phyloP scores from a whole-genome alignment of 2,888 invertebrate species.

The Tridacna crocea region DNA sequence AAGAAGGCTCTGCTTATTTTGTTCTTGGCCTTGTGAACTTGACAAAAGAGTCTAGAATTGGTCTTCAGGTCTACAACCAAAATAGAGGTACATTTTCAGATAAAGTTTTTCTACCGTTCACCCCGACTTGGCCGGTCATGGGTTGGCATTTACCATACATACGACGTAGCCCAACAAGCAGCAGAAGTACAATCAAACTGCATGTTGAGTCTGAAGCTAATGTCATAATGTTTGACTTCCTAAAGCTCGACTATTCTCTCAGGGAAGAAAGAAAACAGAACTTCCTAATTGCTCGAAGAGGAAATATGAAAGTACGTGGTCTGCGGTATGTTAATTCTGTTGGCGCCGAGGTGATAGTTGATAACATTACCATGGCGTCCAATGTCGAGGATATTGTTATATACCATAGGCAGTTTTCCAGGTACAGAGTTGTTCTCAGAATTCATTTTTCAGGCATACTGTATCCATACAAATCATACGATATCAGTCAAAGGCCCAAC shows the following conservation, averaged over 20 bases:
- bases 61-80: slow-evolving; percentile 46
- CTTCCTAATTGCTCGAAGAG: slow-evolving; percentile 12
- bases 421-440: slow-evolving; percentile 44
- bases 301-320: slow-evolving; percentile 37
- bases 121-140: slow-evolving; percentile 44
- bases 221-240: slow-evolving; percentile 58
- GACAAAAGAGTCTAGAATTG: slow-evolving; percentile 49
- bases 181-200: slow-evolving; percentile 35
- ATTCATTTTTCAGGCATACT: slow-evolving; percentile 36
- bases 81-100: slow-evolving; percentile 29
- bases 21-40: slow-evolving; percentile 51
- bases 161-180: background rate
- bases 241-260: slow-evolving; percentile 43
- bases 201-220: slow-evolving; percentile 51
- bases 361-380: background rate
- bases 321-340: slow-evolving; percentile 30
- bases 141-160: slow-evolving; percentile 55
- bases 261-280: slow-evolving; percentile 40
- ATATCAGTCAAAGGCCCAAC: background rate
- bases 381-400: slow-evolving; percentile 45
- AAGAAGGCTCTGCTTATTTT: slow-evolving; percentile 45
- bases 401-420: slow-evolving; percentile 24
- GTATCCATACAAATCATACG: slow-evolving; percentile 47
- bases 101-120: slow-evolving; percentile 42
- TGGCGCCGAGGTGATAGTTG: slow-evolving; percentile 36